Conservation (phyloP, 2,797 vertebrate genomes). For the Megaceryle alcyon region DNA sequence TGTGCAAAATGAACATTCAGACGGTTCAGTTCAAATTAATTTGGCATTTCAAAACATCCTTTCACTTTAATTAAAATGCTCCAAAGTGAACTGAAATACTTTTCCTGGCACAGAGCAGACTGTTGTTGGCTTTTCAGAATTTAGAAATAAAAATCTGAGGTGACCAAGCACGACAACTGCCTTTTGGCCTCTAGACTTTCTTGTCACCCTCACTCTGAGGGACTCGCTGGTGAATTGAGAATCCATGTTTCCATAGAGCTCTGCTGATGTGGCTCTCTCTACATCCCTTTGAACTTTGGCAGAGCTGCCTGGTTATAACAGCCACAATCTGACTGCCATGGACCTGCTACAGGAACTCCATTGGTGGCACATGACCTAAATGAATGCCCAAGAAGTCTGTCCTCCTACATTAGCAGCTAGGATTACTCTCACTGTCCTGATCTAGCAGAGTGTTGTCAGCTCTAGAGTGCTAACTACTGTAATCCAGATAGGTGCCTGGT, state of each 20-base stretch:
- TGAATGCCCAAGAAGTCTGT: not conserved
- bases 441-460: not conserved
- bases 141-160: not conserved
- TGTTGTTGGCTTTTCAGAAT: not conserved
- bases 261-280: not conserved
- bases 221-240: not conserved
- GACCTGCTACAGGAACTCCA: not conserved
- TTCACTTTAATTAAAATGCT: not conserved
- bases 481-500: not conserved
- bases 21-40: not conserved
- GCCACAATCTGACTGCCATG: fast-evolving
- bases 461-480: not conserved
- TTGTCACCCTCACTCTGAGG: not conserved
- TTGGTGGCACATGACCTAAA: not conserved
- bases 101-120: not conserved
- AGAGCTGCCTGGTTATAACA: not conserved
- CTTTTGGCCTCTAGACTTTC: not conserved
- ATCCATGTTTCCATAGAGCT: not conserved
- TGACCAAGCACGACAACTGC: not conserved
- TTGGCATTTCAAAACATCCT: not conserved
- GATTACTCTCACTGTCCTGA: not conserved
- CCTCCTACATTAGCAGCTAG: not conserved
- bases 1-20: not conserved
- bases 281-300: not conserved
- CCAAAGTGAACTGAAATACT: not conserved